phyloP scores from a whole-genome alignment of 2,888 invertebrate species.

The Xylophagus ater region DNA sequence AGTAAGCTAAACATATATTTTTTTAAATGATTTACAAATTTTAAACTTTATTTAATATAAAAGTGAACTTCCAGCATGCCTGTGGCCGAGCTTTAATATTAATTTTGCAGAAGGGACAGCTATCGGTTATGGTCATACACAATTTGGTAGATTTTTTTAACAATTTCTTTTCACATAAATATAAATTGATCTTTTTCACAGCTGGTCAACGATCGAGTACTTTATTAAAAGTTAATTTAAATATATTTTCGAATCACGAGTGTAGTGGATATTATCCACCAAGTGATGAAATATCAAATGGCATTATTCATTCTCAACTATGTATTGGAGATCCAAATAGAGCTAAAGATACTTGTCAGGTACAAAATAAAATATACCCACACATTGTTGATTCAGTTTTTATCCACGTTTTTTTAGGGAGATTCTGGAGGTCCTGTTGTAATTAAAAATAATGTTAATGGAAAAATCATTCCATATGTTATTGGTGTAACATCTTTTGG shows the following conservation, averaged over 20 bases:
- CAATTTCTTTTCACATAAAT: background rate
- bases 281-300: conserved; percentile 11
- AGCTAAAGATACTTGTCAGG: conserved; percentile 9
- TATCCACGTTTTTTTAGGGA: conserved; percentile 5
- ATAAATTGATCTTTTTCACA: background rate
- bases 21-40: too few species aligned
- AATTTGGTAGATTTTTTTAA: conserved; percentile 11
- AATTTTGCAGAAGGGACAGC: conserved; percentile 5
- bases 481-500: conserved; percentile 8
- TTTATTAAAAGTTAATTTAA: conserved; percentile 10
- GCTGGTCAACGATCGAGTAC: conserved; percentile 9
- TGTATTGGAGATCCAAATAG: conserved; percentile 9
- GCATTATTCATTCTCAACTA: conserved; percentile 3
- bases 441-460: background rate
- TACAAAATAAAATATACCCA: too few species aligned
- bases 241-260: conserved; percentile 8
- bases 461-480: background rate
- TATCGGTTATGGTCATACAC: conserved; percentile 11
- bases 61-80: conserved; percentile 8
- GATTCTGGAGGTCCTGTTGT: conserved; percentile 12
- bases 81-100: conserved; percentile 4
- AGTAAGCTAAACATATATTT: too few species aligned
- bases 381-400: background rate
- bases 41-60: too few species aligned
- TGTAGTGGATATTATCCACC: conserved; percentile 11